Percentiles rank a stretch among this genome's conserved stretches.
These are phyloP conservation scores for Syndactyla subalaris DNA, from an alignment of 2,797 vertebrate species.

Conservation along the genomic window DNA sequence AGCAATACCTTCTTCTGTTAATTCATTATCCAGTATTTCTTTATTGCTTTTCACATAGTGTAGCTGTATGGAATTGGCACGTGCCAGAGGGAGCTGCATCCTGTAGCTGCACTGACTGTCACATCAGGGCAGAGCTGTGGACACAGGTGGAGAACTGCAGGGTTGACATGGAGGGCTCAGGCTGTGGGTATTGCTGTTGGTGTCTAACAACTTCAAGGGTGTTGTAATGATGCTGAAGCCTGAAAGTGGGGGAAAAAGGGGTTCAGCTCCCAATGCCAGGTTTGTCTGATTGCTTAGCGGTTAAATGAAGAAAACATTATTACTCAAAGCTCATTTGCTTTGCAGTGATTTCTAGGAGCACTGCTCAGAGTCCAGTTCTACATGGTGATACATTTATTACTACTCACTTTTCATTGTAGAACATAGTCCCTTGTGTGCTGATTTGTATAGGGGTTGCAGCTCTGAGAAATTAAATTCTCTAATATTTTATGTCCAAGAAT, in stretches of 20 bases:
- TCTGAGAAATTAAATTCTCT: neutral
- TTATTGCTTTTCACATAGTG: neutral
- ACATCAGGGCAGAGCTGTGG: neutral
- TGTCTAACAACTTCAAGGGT: neutral
- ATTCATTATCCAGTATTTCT: neutral
- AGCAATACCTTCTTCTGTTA: accelerated
- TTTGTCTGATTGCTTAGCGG: neutral
- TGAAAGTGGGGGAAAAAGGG: neutral
- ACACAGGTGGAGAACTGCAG: neutral
- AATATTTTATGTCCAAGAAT: neutral
- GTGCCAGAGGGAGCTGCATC: neutral
- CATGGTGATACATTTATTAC: neutral
- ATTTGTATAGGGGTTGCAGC: neutral
- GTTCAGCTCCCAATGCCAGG: neutral
- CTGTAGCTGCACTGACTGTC: neutral
- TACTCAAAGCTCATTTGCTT: neutral
- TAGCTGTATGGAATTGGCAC: accelerated
- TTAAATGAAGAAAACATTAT: neutral
- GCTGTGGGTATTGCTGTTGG: neutral
- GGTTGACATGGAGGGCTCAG: neutral
- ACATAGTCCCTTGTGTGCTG: accelerated
- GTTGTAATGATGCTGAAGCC: neutral
- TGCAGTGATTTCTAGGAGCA: neutral
- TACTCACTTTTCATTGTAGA: neutral
- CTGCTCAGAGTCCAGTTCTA: neutral